A percentile compares a stretch with the other conserved stretches of the same genome.
These are phyloP conservation scores for Acromyrmex heyeri DNA, from an alignment of 1,140 invertebrate species.

Conservation along the genomic window DNA sequence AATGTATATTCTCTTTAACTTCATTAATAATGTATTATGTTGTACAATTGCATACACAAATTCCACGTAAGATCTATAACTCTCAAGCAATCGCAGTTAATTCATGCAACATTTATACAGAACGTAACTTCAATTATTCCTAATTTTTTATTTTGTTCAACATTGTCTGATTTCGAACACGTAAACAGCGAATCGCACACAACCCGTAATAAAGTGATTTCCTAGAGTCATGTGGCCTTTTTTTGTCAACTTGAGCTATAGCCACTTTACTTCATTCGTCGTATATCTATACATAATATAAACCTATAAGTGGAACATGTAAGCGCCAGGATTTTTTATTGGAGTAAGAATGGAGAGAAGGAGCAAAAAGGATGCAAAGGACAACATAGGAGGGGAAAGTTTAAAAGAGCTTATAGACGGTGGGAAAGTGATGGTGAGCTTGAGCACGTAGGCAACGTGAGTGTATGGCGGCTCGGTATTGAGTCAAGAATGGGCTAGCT, in stretches of 20 bases:
- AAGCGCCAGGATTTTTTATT: slow-evolving; percentile 65
- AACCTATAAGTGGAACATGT: slow-evolving; percentile 66
- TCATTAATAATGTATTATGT: neutral
- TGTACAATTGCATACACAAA: neutral
- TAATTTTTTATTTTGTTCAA: neutral
- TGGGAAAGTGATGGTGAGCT: slow-evolving; percentile 68
- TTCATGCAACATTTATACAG: neutral
- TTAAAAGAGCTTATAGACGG: slow-evolving; percentile 71
- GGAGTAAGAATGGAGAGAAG: slow-evolving; percentile 36
- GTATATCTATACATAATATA: slow-evolving; percentile 42
- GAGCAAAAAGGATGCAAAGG: slow-evolving; percentile 25
- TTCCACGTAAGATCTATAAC: neutral
- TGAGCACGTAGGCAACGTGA: slow-evolving; percentile 60
- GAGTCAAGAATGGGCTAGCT: slow-evolving; percentile 83
- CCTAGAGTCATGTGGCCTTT: neutral
- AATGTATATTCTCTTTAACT: neutral
- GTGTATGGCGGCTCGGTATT: slow-evolving; percentile 71
- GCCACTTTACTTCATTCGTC: slow-evolving; percentile 55
- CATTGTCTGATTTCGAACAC: neutral
- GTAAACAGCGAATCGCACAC: neutral
- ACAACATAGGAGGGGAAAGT: neutral
- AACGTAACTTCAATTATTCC: neutral
- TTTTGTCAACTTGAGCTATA: slow-evolving; percentile 22
- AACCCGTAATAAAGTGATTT: slow-evolving; percentile 61
- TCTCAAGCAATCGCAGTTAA: neutral